Evolutionary conservation across 2,888 invertebrate genomes (phyloP), one percentile per base, ranked within the genome.

Genomic region (Helleia helle): DNA sequence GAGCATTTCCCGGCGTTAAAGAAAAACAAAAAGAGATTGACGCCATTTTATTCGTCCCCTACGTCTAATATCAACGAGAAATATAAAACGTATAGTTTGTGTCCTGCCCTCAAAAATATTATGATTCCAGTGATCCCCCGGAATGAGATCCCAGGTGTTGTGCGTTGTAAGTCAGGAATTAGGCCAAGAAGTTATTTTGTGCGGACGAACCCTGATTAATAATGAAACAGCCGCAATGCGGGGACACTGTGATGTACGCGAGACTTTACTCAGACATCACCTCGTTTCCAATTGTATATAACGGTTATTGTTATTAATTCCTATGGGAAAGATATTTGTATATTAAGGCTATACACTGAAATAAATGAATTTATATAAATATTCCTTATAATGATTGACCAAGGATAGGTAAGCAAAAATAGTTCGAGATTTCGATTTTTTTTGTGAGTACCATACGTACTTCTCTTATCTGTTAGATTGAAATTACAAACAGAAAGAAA

Each of bases 121-220:
- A 34, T 18, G 34, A 34, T 34, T 22, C 9, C 11, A 34, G 34
- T 4, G 11, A 22, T 6, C 8, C 8, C 6, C 22, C 7, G 22
- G 6, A 22, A 22, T 22, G 29, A 9, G 15, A 25, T 36, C 27
- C 15, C 37, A 9, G 31, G 28, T 18, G 17, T 8, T 5, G 8
- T 22, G 45, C 36, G 43, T 46, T 40, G 37, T 41, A 42, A 48
- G 49, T 41, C 43, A 41, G 44, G 43, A 46, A 48, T 56, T 58
- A 50, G 49, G 52, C 47, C 47, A 44, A 46, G 49, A 36, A 45
- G 50, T 52, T 55, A 61, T 62, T 55, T 41, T 36, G 41, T 43
- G 46, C 46, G 52, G 44, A 42, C 40, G 44, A 40, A 43, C 47
- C 39, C 46, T 41, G 48, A 52, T 54, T 54, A 54, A 52, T 52